Evolutionary conservation across 1,140 invertebrate genomes (phyloP).

Genomic region (Propsilocerus akamusi): DNA sequence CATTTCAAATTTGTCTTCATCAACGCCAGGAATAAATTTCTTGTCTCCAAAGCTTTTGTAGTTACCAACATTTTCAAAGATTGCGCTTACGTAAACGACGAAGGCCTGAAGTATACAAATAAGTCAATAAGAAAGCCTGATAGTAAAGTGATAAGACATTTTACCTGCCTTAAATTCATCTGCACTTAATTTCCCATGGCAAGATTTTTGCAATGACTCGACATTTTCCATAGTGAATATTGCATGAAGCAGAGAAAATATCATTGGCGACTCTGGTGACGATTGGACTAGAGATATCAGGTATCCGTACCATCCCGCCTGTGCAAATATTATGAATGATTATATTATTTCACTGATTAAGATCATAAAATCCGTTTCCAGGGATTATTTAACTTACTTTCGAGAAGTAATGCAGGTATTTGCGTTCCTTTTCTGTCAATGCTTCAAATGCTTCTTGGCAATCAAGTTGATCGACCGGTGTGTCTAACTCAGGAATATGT

Average conservation of each 20-base stretch:
- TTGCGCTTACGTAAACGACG: conserved; percentile 62
- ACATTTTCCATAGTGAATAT: conserved; percentile 55
- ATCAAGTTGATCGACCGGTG: conserved; percentile 66
- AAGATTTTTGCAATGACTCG: conserved; percentile 42
- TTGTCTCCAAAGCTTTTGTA: conserved; percentile 88
- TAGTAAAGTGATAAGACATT: background rate
- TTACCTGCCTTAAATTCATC: conserved; percentile 62
- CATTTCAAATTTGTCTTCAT: conserved; percentile 48
- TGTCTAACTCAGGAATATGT: conserved; percentile 61
- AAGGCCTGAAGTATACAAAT: conserved; percentile 42
- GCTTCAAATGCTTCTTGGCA: conserved; percentile 64
- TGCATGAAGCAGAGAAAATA: conserved; percentile 68
- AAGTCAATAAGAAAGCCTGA: conserved; percentile 4
- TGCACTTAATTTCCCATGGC: conserved; percentile 40
- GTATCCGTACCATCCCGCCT: conserved; percentile 74
- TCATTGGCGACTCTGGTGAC: conserved; percentile 69
- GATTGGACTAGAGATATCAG: conserved; percentile 74
- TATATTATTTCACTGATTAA: background rate
- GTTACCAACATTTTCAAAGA: conserved; percentile 78
- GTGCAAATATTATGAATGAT: too few species aligned
- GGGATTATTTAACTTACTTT: conserved; percentile 19
- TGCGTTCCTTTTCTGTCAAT: conserved; percentile 61
- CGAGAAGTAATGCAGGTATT: conserved; percentile 82
- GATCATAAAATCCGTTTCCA: background rate
- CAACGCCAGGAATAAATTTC: conserved; percentile 82